Evolutionary conservation across 2,113 vertebrate genomes (phyloP).

Genomic region (Micromys minutus): DNA sequence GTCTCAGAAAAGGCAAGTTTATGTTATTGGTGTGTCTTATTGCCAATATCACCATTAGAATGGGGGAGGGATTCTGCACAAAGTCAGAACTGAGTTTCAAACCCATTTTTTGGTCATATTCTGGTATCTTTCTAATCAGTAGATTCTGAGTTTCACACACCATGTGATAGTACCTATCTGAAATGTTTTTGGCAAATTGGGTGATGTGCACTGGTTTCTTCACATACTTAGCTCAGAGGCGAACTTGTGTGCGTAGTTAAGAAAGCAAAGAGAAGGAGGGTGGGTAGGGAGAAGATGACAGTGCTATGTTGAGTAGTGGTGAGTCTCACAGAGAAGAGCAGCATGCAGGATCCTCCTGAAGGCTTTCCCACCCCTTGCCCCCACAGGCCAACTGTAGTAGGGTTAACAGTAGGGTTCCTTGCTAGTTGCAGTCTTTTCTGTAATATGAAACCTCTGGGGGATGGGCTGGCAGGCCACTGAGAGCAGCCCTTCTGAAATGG

Average conservation of each 20-base stretch:
- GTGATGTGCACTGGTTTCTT: background rate
- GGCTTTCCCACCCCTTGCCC: background rate
- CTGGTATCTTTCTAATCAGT: background rate
- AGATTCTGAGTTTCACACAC: background rate
- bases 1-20: background rate
- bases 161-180: background rate
- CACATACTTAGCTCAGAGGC: background rate
- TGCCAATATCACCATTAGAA: conserved; percentile 11
- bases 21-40: background rate
- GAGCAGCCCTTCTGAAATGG: background rate
- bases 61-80: background rate
- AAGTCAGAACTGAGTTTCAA: background rate
- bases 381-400: too few relatives aligned
- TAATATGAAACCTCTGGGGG: background rate
- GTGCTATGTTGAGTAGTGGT: background rate
- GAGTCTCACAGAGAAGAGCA: background rate
- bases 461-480: background rate
- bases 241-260: background rate
- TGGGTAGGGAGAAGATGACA: background rate
- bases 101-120: background rate
- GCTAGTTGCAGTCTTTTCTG: background rate
- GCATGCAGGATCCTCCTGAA: background rate
- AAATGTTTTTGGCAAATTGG: background rate
- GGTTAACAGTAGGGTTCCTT: too few relatives aligned
- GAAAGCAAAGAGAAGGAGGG: background rate